Base-by-base conservation (phyloP, 2,113 vertebrate genomes). In the Machaerirhynchus nigripectus region DNA sequence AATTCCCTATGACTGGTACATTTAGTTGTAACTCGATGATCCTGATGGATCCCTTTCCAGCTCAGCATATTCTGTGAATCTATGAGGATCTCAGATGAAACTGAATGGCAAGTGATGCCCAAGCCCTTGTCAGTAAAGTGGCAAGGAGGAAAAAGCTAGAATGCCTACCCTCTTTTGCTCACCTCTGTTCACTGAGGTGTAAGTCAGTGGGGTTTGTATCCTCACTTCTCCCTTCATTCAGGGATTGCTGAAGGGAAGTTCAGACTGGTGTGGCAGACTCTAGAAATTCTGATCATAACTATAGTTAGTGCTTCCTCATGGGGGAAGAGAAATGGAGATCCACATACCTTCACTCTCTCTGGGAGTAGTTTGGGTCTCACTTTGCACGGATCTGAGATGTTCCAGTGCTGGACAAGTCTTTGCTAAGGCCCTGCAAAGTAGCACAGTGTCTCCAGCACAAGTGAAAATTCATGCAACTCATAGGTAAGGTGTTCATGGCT, bases 291-390 rank as follows among this genome's bases (percentile, higher is more conserved):
- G 18, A 7, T 53, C 16, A 11, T 83, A 64, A 31, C 47, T 64
- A 17, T 31, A 65, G 21, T 56, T 73, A 47, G 10, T 60, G 33
- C 13, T 86, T 73, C 33, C 23, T 64, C 0, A 0, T 56, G 21
- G 9, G 20, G 31, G 26, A 42, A 52, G 35, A 60, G 27, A 46
- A 53, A 10, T 39, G 24, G 59, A 77, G 50, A 17, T 44, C 28
- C 1, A 12, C 30, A 33, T 44, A 35, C 22, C 18, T 63, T 88
- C 27, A 7, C 9, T 44, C 61, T 89, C 31, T 11, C 4, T 80
- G 46, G 21, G 50, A 60, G 21, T 56, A 73, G 53, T 60, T 86
- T 33, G 49, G 2, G 56, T 89, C 30, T 73, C 4, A 2, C 20
- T 87, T 82, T 27, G 56, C 47, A 27, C 15, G 23, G 24, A 27